Percentiles rank a stretch among this genome's conserved stretches.
Conservation (phyloP, 2,113 vertebrate genomes). For the Garra rufa region DNA sequence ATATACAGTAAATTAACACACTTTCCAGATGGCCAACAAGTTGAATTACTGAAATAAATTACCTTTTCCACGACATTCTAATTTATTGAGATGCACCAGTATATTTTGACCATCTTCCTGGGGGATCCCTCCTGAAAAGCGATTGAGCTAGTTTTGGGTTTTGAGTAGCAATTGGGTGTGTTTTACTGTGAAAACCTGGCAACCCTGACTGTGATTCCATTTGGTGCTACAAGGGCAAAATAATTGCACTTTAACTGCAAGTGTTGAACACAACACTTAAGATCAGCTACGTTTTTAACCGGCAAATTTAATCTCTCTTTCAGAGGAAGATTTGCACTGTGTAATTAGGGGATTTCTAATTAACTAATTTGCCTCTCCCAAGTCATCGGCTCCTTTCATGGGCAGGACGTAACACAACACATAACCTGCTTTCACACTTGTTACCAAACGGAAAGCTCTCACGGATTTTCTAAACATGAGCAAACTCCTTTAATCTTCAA, state of each 20-base stretch:
- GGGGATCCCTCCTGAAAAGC: too few relatives aligned
- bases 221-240: neutral
- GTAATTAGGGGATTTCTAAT: conserved; percentile 84
- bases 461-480: neutral
- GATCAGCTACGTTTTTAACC: neutral
- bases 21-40: too few relatives aligned
- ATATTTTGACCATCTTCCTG: too few relatives aligned
- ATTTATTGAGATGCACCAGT: too few relatives aligned
- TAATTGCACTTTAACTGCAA: neutral
- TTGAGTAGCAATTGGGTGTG: too few relatives aligned
- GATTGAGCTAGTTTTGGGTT: too few relatives aligned
- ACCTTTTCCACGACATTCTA: too few relatives aligned
- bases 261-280: neutral
- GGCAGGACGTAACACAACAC: neutral
- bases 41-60: too few relatives aligned
- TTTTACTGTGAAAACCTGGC: too few relatives aligned
- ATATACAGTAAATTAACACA: too few relatives aligned
- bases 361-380: conserved; percentile 75
- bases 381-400: neutral
- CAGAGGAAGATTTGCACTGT: conserved; percentile 76
- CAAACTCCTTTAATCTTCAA: conserved; percentile 19
- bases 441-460: conserved; percentile 15
- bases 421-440: neutral
- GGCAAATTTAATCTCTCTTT: conserved; percentile 66
- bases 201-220: too few relatives aligned